Evolutionary conservation across 1,140 invertebrate genomes (phyloP), one percentile per base, ranked within the genome.

Genomic region (Bombus confusus): DNA sequence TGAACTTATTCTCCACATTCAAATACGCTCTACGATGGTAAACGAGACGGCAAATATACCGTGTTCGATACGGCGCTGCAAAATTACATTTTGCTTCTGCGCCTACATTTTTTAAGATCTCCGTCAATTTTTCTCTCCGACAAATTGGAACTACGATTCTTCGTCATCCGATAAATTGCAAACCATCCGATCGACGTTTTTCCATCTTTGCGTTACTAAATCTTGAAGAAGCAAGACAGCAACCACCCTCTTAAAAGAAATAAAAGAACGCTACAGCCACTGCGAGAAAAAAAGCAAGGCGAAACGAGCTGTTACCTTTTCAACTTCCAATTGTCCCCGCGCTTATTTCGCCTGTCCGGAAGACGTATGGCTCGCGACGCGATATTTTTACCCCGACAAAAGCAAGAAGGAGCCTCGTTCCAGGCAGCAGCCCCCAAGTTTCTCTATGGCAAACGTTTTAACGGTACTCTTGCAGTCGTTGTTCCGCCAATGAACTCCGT

Each of bases 331-430:
- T 93, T 92, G 92, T 87, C 85, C 87, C 86, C 39, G 86, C 66
- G 90, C 92, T 93, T 92, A 93, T 93, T 93, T 93, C 91, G 91
- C 86, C 90, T 92, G 92, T 93, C 92, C 86, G 75, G 91, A 93
- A 93, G 92, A 93, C 91, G 85, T 91, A 93, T 91, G 90, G 83
- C 85, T 71, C 86, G 85, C 87, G 88, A 91, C 87, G 66, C 87
- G 79, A 91, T 90, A 84, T 88, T 90, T 87, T 85, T 74, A 86
- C 90, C 86, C 85, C 86, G 87, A 89, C 75, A 89, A 89, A 86
- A 79, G 62, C 80, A 43, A 68, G 59, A 52, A 52, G 43, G 74
- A n/a, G 77, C 28, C 31, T 1, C 18, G 41, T 22, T 41, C 18
- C 3, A 18, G 10, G 39, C 31, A 73, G 72, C 86, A 77, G 52